phyloP scores from a whole-genome alignment of 2,888 invertebrate species.

The Nudaria mundana region DNA sequence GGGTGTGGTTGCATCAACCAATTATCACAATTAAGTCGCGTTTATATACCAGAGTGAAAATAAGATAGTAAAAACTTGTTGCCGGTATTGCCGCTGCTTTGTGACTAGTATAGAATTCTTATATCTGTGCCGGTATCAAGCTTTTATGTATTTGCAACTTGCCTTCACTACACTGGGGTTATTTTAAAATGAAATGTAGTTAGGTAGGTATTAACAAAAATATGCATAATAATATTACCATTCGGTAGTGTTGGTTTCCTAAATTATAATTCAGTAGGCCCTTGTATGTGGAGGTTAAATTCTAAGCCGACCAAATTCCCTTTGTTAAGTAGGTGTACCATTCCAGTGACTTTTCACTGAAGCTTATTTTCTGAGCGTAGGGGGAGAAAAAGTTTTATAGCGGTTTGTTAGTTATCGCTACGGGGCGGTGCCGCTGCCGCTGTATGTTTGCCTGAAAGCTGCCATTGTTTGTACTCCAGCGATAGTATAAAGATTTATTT shows the following conservation, averaged over 20 bases:
- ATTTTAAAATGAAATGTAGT: conserved; percentile 29
- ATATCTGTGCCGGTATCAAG: no score
- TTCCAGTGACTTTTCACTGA: conserved; percentile 33
- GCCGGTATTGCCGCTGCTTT: no score
- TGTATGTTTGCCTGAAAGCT: conserved; percentile 27
- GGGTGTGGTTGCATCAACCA: no score
- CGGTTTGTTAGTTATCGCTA: conserved; percentile 30
- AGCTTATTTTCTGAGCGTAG: conserved; percentile 29
- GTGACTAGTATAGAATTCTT: no score
- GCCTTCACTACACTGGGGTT: conserved; percentile 23
- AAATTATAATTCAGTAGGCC: conserved; percentile 23
- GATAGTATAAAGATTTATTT: conserved; percentile 22
- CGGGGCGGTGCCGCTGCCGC: conserved; percentile 9
- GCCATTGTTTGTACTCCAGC: conserved; percentile 11
- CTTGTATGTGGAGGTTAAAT: conserved; percentile 20
- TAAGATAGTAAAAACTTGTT: no score
- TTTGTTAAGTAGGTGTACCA: conserved; percentile 35
- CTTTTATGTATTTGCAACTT: no score
- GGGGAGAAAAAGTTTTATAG: conserved; percentile 26
- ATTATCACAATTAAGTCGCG: no score
- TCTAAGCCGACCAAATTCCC: conserved; percentile 29
- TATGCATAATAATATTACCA: conserved; percentile 9
- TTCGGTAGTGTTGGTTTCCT: conserved; percentile 16
- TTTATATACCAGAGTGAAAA: no score
- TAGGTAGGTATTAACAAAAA: no score